Evolutionary conservation across 1,140 invertebrate species (phyloP), one percentile per base, ranked within the genome.

Genomic region (Diachasmimorpha longicaudata): DNA sequence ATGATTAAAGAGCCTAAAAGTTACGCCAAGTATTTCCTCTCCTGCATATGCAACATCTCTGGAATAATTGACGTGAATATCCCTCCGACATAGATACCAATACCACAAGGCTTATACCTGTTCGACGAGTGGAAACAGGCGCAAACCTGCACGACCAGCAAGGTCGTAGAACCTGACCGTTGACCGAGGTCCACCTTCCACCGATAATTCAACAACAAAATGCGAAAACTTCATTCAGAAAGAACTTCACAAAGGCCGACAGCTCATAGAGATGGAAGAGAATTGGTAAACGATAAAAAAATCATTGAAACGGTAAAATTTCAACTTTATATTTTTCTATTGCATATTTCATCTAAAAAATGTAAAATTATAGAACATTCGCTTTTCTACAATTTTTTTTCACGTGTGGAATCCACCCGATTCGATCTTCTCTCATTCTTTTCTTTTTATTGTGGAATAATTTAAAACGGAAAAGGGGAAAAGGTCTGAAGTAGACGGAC

Each of bases 91-190:
- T 25, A 63, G 58, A 63, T 63, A 23, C 58, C 48, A 19, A 52
- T 52, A 52, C 48, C 44, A 46, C 44, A n/a, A 63, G 58, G 23
- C 11, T 63, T 63, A 63, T 63, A 63, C 58, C 58, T 25, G 58
- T 11, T 63, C 21, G 58, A 63, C 58, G 5, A 23, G 58, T 25
- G 58, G 19, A 63, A 79, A 78, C 79, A 79, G 78, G 82, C 80
- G 77, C 80, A 85, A 85, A 85, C 84, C 81, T 85, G 84, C 81
- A 84, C 79, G 81, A 83, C 83, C 80, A 75, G 81, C 84, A 85
- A 85, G 84, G 84, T 85, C 83, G 84, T 82, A 77, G 79, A 84
- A 85, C 82, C 80, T 84, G 82, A 82, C 81, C 74, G 74, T 76
- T 76, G 74, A 76, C 74, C 74, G 74, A 75, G 74, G 74, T 55